Base-by-base conservation (phyloP, 2,888 invertebrate genomes). In the Parnassius orleans region DNA sequence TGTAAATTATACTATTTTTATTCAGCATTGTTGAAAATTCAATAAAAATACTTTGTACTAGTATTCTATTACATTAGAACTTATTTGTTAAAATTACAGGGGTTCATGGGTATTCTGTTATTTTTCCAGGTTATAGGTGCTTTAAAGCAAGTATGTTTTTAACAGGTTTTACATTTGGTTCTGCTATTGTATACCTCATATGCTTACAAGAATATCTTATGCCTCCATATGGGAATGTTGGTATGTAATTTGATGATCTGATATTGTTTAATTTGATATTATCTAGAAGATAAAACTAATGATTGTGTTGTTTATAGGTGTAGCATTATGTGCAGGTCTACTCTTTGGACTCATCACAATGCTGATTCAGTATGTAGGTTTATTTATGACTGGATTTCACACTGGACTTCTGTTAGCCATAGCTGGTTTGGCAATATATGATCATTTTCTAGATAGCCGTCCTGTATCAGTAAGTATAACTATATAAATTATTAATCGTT, bases 61-160 rank as follows among this genome's bases (percentile, higher is more conserved):
- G 46, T 46, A 46, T 12, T 46, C 5, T 46, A 9, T 11, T n/a
- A 46, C 0, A 46, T 46, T 46, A 46, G n/a, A 46, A 46, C 11
- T 46, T 11, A 3, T 46, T 7, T 33, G 33, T 33, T 33, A 33
- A 33, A 33, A 33, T 33, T 33, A 33, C 7, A 33, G 33, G 33
- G 33, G 33, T 33, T 33, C 33, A 33, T 7, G 33, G 5, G 7
- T 33, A 33, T 46, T n/a, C 3, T n/a, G 5, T 46, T 46, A 46
- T 66, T 66, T 44, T 82, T 83, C 58, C 92, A 96, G 97, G 97
- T 61, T 97, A 97, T 87, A 94, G 97, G 67, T 97, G 96, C 83
- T 96, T 97, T 86, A 96, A 97, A 83, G 96, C 96, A 12, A 95
- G 95, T 65, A 96, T 97, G 94, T 97, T 97, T 83, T 92, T 97